A percentile compares a stretch with the other conserved stretches of the same genome.
These are phyloP conservation scores for Tribolium madens DNA, from an alignment of 1,140 invertebrate species.

Conservation along the genomic window DNA sequence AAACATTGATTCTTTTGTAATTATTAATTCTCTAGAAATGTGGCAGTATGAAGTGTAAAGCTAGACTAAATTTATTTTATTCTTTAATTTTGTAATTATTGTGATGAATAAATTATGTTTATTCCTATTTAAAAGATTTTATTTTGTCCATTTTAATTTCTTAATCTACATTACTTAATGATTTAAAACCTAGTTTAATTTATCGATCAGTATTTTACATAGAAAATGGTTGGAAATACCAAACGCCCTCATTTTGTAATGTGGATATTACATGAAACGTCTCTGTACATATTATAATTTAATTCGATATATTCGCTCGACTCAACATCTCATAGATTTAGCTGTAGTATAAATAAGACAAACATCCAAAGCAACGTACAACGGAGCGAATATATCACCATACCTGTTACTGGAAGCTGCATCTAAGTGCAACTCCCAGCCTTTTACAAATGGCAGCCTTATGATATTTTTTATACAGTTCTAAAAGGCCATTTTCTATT, in stretches of 20 bases:
- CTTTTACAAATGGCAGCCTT: conserved; percentile 53
- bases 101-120: conserved; percentile 60
- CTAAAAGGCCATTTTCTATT: conserved; percentile 58
- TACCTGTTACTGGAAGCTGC: conserved; percentile 36
- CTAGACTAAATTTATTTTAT: conserved; percentile 54
- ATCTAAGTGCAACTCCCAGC: conserved; percentile 44
- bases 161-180: conserved; percentile 45
- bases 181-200: conserved; percentile 40
- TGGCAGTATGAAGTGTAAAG: conserved; percentile 55
- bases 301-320: conserved; percentile 53
- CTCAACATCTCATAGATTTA: conserved; percentile 18
- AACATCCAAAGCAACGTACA: conserved; percentile 37
- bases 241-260: conserved; percentile 20
- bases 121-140: conserved; percentile 45
- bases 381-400: conserved; percentile 50
- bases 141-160: conserved; percentile 47
- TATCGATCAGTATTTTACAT: conserved; percentile 14
- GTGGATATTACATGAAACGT: conserved; percentile 41
- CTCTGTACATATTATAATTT: conserved; percentile 49
- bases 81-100: conserved; percentile 57
- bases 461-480: conserved; percentile 61
- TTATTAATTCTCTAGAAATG: conserved; percentile 25
- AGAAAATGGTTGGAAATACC: conserved; percentile 38
- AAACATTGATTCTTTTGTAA: conserved; percentile 8
- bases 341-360: conserved; percentile 8